A percentile compares a stretch with the other conserved stretches of the same genome.
Evolutionary conservation across 2,888 invertebrate genomes (phyloP).

Genomic region (Drosophila pegasa): DNA sequence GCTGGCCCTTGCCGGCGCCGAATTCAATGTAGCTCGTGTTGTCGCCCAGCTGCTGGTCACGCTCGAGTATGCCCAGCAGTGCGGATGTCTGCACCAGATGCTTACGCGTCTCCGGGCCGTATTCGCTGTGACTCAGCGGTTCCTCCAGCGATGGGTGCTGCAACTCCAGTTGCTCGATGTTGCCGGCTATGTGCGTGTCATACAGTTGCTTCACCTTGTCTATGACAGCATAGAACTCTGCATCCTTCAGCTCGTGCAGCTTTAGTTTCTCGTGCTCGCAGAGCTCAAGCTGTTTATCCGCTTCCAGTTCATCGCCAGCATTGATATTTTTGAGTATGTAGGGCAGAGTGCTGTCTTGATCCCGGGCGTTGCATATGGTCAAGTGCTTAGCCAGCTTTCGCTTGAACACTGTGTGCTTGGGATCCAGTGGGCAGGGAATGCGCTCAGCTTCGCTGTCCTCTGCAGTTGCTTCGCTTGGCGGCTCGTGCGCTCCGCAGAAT

Average conservation of each 20-base stretch:
- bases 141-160: constrained; percentile 85
- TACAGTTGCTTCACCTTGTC: constrained; percentile 85
- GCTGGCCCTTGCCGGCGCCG: constrained; percentile 95
- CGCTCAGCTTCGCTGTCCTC: constrained; percentile 83
- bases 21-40: constrained; percentile 92
- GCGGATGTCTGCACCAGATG: constrained; percentile 93
- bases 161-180: constrained; percentile 84
- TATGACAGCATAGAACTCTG: constrained; percentile 84
- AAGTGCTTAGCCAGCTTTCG: constrained; percentile 89
- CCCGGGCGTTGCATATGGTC: constrained; percentile 90
- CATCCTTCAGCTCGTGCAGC: constrained; percentile 84
- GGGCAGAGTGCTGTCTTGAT: constrained; percentile 85
- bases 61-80: constrained; percentile 89
- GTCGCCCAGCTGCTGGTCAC: constrained; percentile 87
- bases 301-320: constrained; percentile 60
- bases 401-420: constrained; percentile 89
- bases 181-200: constrained; percentile 77
- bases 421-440: constrained; percentile 90
- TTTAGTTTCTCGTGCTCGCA: constrained; percentile 63
- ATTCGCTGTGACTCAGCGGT: constrained; percentile 86
- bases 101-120: constrained; percentile 88
- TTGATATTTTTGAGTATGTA: constrained; percentile 82
- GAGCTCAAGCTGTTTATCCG: not conserved
- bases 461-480: constrained; percentile 41
- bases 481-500: constrained; percentile 91